These are phyloP conservation scores for Tiaroga cobitis DNA, from an alignment of 2,797 vertebrate genomes.

Conservation along the genomic window DNA sequence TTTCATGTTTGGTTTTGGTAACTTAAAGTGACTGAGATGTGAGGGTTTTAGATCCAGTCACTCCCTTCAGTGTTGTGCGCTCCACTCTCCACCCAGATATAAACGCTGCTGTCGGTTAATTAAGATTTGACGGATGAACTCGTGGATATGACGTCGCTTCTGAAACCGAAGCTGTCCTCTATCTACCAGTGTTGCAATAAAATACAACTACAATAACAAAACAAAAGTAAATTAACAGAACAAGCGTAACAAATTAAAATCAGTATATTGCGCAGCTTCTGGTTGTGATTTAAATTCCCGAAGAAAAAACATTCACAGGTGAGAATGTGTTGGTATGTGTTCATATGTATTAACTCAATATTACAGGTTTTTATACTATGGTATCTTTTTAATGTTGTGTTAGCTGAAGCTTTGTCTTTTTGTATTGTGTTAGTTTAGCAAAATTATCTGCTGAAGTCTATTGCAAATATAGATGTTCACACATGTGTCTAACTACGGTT, in stretches of 20 bases:
- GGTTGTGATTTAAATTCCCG: neutral
- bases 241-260: neutral
- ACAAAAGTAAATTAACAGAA: neutral
- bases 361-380: neutral
- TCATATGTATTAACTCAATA: neutral
- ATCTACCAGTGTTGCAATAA: neutral
- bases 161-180: neutral
- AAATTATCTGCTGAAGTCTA: neutral
- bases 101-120: neutral
- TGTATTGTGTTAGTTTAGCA: neutral
- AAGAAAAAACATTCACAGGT: neutral
- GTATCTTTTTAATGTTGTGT: neutral
- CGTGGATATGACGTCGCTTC: too few species aligned
- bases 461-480: constrained; percentile 5
- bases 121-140: too few species aligned
- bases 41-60: neutral
- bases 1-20: neutral
- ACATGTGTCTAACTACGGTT: constrained; percentile 11
- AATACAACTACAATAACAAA: neutral
- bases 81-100: neutral
- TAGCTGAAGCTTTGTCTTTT: neutral
- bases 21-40: neutral
- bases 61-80: neutral
- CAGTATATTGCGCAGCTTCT: neutral
- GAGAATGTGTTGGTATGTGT: neutral